These are phyloP conservation scores for Gephyroberyx darwinii DNA, from an alignment of 2,797 vertebrate genomes.

Conservation along the genomic window DNA sequence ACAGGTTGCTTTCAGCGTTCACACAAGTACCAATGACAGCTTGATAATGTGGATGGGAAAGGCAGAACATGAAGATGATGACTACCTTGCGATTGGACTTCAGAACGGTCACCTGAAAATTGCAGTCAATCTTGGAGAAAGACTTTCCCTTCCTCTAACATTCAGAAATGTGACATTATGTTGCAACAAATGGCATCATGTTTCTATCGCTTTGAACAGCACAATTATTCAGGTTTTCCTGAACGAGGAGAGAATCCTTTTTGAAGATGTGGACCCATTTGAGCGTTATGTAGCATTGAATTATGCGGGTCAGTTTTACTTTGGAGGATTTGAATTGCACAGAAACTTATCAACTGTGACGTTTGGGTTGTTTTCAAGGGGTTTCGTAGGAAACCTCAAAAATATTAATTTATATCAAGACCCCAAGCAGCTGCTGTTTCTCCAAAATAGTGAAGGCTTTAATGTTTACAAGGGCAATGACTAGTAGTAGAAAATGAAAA, in stretches of 20 bases:
- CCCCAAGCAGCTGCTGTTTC: constrained; percentile 74
- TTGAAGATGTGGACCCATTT: constrained; percentile 83
- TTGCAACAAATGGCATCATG: constrained; percentile 80
- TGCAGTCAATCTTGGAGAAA: constrained; percentile 87
- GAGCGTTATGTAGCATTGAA: constrained; percentile 87
- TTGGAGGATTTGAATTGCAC: constrained; percentile 87
- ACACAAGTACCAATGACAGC: constrained; percentile 72
- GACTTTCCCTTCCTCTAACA: constrained; percentile 75
- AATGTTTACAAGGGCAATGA: constrained; percentile 82
- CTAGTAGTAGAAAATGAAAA: constrained; percentile 26
- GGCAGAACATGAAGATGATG: constrained; percentile 84
- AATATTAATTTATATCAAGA: constrained; percentile 86
- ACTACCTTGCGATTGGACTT: constrained; percentile 88
- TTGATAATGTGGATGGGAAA: constrained; percentile 88
- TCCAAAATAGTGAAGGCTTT: constrained; percentile 84
- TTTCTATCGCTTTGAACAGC: constrained; percentile 81
- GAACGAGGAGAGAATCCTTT: constrained; percentile 77
- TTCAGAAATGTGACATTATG: constrained; percentile 70
- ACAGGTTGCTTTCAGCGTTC: constrained; percentile 84
- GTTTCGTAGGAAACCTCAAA: constrained; percentile 85
- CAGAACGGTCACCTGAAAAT: constrained; percentile 81
- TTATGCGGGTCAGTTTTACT: constrained; percentile 84
- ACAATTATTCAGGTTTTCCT: constrained; percentile 83
- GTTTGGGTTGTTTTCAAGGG: constrained; percentile 82
- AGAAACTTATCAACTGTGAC: constrained; percentile 80